Conservation (phyloP, 2,888 invertebrate genomes). For the Balanococcus diminutus region DNA sequence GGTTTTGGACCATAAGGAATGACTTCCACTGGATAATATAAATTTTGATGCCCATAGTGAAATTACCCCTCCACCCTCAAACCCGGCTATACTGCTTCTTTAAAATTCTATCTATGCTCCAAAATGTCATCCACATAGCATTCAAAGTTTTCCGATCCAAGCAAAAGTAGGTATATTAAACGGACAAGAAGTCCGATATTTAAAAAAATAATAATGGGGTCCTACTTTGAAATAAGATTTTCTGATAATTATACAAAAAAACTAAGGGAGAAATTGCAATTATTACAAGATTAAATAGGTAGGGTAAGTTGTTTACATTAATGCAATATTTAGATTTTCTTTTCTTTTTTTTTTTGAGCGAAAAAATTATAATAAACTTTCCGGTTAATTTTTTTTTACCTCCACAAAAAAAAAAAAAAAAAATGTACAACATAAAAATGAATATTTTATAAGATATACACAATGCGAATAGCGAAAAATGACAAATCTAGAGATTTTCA, state of each 20-base stretch:
- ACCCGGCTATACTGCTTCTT: too few relatives aligned
- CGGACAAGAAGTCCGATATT: too few relatives aligned
- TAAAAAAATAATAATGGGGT: too few relatives aligned
- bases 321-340: background rate
- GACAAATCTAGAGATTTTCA: conserved; percentile 30
- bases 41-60: too few relatives aligned
- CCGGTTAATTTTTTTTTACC: background rate
- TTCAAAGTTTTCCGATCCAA: too few relatives aligned
- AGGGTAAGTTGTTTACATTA: background rate
- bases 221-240: background rate
- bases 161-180: too few relatives aligned
- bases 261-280: background rate
- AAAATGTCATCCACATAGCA: too few relatives aligned
- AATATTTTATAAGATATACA: conserved; percentile 28
- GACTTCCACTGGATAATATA: too few relatives aligned
- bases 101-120: too few relatives aligned
- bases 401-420: background rate
- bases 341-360: background rate
- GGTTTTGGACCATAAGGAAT: too few relatives aligned
- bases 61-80: too few relatives aligned
- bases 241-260: background rate
- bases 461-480: conserved; percentile 32
- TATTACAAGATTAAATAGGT: background rate
- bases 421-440: background rate
- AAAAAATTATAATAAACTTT: too few relatives aligned